Base-by-base conservation (phyloP, 2,113 vertebrate species). In the Alethe diademata region DNA sequence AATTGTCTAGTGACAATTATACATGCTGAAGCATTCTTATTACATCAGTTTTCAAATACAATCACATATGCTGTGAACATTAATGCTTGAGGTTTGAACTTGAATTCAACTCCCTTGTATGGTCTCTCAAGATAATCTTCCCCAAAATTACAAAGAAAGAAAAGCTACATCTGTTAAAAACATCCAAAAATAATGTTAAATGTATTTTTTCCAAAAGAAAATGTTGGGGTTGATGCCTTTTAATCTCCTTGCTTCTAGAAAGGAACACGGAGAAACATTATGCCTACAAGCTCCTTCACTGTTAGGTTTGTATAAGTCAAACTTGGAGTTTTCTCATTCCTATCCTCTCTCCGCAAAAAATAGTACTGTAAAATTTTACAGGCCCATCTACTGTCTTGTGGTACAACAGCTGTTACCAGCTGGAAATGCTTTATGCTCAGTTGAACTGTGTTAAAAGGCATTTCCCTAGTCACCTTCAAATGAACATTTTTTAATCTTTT, bases 381-480 rank as follows among this genome's bases (percentile, higher is more conserved):
- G 79, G 78, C 54, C 38, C 42, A 76, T 72, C 78, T 60, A 92
- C 65, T 75, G 66, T 85, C 54, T 67, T 57, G 79, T 84, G 87
- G 56, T 90, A 57, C 69, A 84, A 69, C 96, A 97, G 87, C 94
- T 97, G 95, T 88, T 93, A 64, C 50, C 69, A 92, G 67, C 54
- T 78, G 88, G 42, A 74, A 48, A 86, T 70, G 29, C 45, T 90
- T 90, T 79, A 42, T 70, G 78, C 50, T 78, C 7, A 15, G 51
- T 17, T 96, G 58, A 94, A 88, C 69, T 82, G 31, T 51, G 50
- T 93, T 65, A 50, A 78, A 93, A 96, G 26, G 25, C 45, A 84
- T 82, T 97, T 93, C 83, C 31, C 50, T 36, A 75, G 50, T 57
- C 78, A 76, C n/a, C 48, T 96, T 74, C 28, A 45, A 73, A 80